Percentiles rank a stretch among this genome's conserved stretches.
These are phyloP conservation scores for Eupeodes latifasciatus DNA, from an alignment of 2,888 invertebrate genomes.

Conservation along the genomic window DNA sequence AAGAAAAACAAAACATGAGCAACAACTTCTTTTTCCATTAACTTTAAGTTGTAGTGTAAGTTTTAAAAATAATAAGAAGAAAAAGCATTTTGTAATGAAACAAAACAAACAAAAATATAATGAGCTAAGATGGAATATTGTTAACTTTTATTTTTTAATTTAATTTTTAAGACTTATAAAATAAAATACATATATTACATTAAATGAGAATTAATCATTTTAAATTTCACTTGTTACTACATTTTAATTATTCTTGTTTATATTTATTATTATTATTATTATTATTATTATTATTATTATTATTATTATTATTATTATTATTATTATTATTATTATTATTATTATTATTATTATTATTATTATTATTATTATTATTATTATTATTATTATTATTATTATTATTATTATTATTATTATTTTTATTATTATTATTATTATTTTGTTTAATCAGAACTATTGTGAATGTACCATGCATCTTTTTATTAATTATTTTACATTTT, in stretches of 20 bases:
- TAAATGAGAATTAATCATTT: not conserved
- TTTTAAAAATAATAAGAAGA: constrained; percentile 37
- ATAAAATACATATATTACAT: constrained; percentile 3
- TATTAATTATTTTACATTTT: constrained; percentile 22
- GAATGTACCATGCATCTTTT: constrained; percentile 34
- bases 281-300: not conserved
- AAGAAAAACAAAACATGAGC: constrained; percentile 20
- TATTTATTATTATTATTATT: constrained; percentile 6
- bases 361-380: not conserved
- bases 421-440: too few relatives aligned
- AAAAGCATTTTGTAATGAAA: constrained; percentile 65
- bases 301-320: constrained; percentile 1
- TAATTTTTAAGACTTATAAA: constrained; percentile 34
- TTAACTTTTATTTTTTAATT: constrained; percentile 27
- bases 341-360: not conserved
- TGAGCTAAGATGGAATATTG: constrained; percentile 24
- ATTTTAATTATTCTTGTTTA: constrained; percentile 7
- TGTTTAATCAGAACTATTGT: constrained; percentile 31
- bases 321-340: not conserved
- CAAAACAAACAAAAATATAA: constrained; percentile 14
- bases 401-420: too few relatives aligned
- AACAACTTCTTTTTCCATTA: constrained; percentile 66
- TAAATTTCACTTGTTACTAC: not conserved
- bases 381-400: constrained; percentile 1
- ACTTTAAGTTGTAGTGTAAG: constrained; percentile 70